A percentile compares a stretch with the other conserved stretches of the same genome.
phyloP scores from a whole-genome alignment of 37 sponge, comb jelly and placozoan genomes.

The Aplysina aerophoba region DNA sequence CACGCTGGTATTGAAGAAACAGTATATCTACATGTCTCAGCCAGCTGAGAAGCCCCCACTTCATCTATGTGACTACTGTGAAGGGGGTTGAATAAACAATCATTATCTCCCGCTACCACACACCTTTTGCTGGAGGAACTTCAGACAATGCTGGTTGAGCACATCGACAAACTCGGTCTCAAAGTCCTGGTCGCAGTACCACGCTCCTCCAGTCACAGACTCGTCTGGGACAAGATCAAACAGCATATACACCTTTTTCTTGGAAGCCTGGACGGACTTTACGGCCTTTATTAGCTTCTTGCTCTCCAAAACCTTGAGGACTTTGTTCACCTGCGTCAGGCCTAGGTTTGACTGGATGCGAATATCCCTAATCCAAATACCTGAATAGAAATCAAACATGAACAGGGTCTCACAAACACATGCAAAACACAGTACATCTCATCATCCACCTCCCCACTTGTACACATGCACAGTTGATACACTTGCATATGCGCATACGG shows the following conservation, averaged over 20 bases:
- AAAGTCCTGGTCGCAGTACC: slow-evolving; percentile 98
- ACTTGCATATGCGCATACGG: background rate
- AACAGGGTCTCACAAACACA: background rate
- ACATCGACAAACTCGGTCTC: slow-evolving; percentile 98
- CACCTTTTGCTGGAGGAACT: slow-evolving; percentile 83
- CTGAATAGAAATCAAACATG: slow-evolving; percentile 25
- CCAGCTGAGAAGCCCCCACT: too few species aligned
- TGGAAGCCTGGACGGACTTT: slow-evolving; percentile 79
- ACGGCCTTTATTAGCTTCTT: slow-evolving; percentile 89
- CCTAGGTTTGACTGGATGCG: slow-evolving; percentile 70
- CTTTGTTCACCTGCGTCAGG: slow-evolving; percentile 64
- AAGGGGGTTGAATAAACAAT: too few species aligned
- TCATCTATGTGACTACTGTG: too few species aligned
- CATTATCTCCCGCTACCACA: too few species aligned
- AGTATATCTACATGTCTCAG: too few species aligned
- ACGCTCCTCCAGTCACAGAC: slow-evolving; percentile 93
- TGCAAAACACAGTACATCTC: background rate
- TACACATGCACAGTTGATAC: background rate
- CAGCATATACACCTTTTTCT: slow-evolving; percentile 90
- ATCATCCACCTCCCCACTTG: too few species aligned
- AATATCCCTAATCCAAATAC: slow-evolving; percentile 95
- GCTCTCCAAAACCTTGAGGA: slow-evolving; percentile 86
- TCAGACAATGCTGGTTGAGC: slow-evolving; percentile 80
- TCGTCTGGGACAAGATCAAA: slow-evolving; percentile 84
- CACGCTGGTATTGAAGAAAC: too few species aligned